Percentiles rank a stretch among this genome's conserved stretches.
These are phyloP conservation scores for Candidula unifasciata DNA, from an alignment of 2,888 invertebrate species.

Conservation along the genomic window DNA sequence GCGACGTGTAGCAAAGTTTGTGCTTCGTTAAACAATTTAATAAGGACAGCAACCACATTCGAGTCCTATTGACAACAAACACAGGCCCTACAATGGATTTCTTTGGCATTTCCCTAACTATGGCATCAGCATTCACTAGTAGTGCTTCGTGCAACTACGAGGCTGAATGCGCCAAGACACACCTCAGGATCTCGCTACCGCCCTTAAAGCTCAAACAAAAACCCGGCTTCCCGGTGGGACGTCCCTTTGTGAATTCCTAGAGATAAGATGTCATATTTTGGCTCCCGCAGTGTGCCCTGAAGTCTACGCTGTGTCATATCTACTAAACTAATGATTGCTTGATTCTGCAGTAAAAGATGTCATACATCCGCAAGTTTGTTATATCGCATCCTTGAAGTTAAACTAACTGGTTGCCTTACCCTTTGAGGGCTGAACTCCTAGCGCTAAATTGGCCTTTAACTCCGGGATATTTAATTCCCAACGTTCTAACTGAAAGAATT, in stretches of 20 bases:
- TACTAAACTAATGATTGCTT: not conserved
- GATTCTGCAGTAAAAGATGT: constrained; percentile 11
- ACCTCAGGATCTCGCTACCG: not conserved
- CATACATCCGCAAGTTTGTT: not conserved
- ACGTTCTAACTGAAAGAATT: not conserved
- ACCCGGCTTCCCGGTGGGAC: constrained; percentile 4
- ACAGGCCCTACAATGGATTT: not conserved
- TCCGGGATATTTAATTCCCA: not conserved
- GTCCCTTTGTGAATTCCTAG: not conserved
- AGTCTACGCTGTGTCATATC: too few species aligned
- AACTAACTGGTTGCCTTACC: not conserved
- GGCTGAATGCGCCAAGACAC: constrained; percentile 6
- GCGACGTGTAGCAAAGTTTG: too few species aligned
- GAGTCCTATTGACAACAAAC: not conserved
- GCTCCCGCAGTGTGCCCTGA: not conserved
- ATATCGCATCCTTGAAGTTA: not conserved
- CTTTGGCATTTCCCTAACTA: constrained; percentile 21
- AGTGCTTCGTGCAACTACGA: not conserved
- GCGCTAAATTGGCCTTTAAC: not conserved
- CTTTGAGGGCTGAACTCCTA: not conserved
- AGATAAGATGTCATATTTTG: constrained; percentile 16
- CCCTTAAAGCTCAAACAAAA: not conserved
- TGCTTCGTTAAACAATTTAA: constrained; percentile 9
- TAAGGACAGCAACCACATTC: not conserved
- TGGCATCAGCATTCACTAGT: constrained; percentile 18